Percentiles rank a stretch among this genome's conserved stretches.
Conservation (phyloP, 2,797 vertebrate genomes). For the Hylomyscus alleni region DNA sequence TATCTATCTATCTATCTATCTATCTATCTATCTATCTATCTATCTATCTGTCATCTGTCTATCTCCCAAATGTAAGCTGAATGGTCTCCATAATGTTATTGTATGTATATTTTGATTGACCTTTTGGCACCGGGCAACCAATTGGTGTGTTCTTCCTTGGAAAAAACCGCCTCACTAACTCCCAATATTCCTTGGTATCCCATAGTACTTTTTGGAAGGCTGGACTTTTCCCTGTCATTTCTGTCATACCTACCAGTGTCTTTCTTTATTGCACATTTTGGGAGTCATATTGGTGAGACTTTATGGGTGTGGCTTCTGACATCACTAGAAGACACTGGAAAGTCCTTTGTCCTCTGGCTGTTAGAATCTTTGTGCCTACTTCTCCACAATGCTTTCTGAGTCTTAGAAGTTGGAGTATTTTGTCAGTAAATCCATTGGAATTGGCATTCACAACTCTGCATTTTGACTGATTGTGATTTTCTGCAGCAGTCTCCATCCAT, state of each 20-base stretch:
- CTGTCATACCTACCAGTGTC: too few species aligned
- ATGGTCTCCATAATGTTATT: not conserved
- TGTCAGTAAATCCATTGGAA: not conserved
- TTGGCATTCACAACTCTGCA: not conserved
- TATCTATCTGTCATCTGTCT: too few species aligned
- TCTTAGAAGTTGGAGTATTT: not conserved
- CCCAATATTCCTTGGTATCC: not conserved
- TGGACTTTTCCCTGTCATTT: not conserved
- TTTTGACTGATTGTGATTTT: not conserved
- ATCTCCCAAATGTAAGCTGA: not conserved
- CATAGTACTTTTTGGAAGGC: not conserved
- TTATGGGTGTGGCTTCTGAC: not conserved
- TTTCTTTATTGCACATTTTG: not conserved
- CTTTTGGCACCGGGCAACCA: not conserved
- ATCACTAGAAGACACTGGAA: not conserved
- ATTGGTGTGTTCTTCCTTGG: not conserved
- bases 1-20: too few species aligned
- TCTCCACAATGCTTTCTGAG: too few species aligned
- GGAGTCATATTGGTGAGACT: not conserved
- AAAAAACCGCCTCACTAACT: rapidly evolving
- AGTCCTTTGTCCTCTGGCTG: not conserved
- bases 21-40: too few species aligned
- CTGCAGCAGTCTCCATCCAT: not conserved
- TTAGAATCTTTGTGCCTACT: too few species aligned
- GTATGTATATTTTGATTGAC: too few species aligned